A percentile compares a stretch with the other conserved stretches of the same genome.
Conservation (phyloP, 1,140 invertebrate genomes). For the Tenebrio molitor region DNA sequence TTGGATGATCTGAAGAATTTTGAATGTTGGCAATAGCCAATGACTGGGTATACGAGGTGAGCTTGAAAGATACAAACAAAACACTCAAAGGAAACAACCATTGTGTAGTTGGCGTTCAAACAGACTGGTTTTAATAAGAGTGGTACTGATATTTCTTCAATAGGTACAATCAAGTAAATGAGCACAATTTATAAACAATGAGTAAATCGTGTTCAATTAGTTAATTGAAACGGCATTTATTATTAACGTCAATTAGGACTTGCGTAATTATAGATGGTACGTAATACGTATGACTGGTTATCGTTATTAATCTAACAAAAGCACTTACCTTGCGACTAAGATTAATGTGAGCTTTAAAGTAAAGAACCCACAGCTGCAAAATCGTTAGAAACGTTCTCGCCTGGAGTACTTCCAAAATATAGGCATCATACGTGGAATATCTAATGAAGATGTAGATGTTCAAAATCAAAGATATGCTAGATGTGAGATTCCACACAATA, state of each 20-base stretch:
- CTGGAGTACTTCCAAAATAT: background rate
- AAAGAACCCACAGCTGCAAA: background rate
- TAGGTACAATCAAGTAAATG: too few relatives aligned
- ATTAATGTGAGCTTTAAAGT: background rate
- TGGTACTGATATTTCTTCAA: too few relatives aligned
- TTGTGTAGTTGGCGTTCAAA: too few relatives aligned
- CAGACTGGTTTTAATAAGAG: too few relatives aligned
- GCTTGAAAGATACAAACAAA: background rate
- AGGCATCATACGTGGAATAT: background rate
- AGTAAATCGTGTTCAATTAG: too few relatives aligned
- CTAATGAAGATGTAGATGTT: constrained; percentile 12
- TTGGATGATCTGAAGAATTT: background rate
- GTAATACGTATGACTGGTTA: too few relatives aligned
- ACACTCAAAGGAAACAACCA: background rate
- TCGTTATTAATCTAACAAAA: too few relatives aligned
- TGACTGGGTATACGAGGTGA: background rate
- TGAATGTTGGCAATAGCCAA: constrained; percentile 3
- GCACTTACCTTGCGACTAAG: background rate
- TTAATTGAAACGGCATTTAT: too few relatives aligned
- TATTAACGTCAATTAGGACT: too few relatives aligned
- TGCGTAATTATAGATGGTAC: too few relatives aligned
- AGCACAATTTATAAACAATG: too few relatives aligned
- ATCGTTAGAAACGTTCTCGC: background rate
- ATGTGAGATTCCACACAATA: background rate
- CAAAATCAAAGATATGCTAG: background rate